Percentiles rank a stretch among this genome's conserved stretches.
These are phyloP conservation scores for Linnaemya tessellans DNA, from an alignment of 2,888 invertebrate species.

Conservation along the genomic window DNA sequence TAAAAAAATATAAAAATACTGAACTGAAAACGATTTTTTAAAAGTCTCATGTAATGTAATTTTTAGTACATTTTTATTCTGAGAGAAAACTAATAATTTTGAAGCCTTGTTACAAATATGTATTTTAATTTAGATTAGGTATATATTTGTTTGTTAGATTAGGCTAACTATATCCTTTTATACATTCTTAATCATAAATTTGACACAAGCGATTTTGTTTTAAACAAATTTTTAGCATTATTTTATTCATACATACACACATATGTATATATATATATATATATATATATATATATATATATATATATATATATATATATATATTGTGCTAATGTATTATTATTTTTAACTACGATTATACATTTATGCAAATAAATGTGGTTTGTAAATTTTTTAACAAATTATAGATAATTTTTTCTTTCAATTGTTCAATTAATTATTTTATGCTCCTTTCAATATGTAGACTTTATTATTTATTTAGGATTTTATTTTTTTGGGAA, in stretches of 20 bases:
- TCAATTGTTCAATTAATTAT: slow-evolving; percentile 27
- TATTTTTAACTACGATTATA: slow-evolving; percentile 56
- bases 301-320: neutral
- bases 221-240: slow-evolving; percentile 63
- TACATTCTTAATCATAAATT: slow-evolving; percentile 23
- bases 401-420: slow-evolving; percentile 55
- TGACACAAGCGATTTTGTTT: slow-evolving; percentile 64
- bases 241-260: neutral
- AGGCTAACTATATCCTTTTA: slow-evolving; percentile 1
- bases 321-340: slow-evolving; percentile 62
- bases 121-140: slow-evolving; percentile 32
- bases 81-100: slow-evolving; percentile 28
- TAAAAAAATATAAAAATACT: slow-evolving; percentile 28
- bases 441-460: too few species aligned
- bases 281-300: neutral
- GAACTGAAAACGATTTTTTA: slow-evolving; percentile 1
- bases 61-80: slow-evolving; percentile 45
- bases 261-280: neutral
- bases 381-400: slow-evolving; percentile 52
- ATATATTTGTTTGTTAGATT: neutral
- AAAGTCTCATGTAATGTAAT: slow-evolving; percentile 33
- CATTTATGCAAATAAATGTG: slow-evolving; percentile 30
- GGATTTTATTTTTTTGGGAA: slow-evolving; percentile 50
- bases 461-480: slow-evolving; percentile 30
- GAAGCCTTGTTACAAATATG: slow-evolving; percentile 65